Percentiles rank a stretch among this genome's conserved stretches.
These are phyloP conservation scores for Zhengitettix transpicula DNA, from an alignment of 2,888 invertebrate genomes.

Conservation along the genomic window DNA sequence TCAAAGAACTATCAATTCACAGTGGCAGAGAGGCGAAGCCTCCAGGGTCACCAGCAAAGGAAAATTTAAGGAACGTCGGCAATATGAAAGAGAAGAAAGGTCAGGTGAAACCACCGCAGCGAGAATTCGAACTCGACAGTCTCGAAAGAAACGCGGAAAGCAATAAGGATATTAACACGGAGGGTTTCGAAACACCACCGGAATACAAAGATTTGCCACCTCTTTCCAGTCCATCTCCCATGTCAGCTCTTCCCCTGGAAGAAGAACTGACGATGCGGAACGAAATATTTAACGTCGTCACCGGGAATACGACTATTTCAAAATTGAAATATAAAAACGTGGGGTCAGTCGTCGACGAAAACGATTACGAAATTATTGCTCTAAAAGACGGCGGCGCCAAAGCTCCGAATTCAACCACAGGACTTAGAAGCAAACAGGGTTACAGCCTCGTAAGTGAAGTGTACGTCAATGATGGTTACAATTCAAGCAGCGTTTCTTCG, in stretches of 20 bases:
- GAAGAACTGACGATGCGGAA: constrained; percentile 68
- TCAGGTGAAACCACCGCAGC: no score
- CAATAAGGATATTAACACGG: constrained; percentile 21
- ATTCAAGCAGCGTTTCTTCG: constrained; percentile 14
- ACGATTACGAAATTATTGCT: constrained; percentile 29
- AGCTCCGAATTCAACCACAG: constrained; percentile 7
- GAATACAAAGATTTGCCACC: constrained; percentile 36
- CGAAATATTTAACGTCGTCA: constrained; percentile 47
- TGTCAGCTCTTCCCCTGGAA: constrained; percentile 56
- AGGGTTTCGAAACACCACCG: constrained; percentile 38
- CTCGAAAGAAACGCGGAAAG: constrained; percentile 38
- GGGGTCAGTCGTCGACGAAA: constrained; percentile 15
- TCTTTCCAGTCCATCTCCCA: constrained; percentile 37
- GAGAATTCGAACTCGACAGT: constrained; percentile 50
- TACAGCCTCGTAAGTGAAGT: constrained; percentile 62
- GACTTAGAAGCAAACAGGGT: constrained; percentile 18
- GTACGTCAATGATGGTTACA: constrained; percentile 58
- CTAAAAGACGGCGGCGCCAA: constrained; percentile 16
- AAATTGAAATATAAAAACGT: constrained; percentile 19
- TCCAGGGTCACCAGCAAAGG: neutral
- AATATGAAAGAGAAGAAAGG: neutral
- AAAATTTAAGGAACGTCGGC: neutral
- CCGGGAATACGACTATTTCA: constrained; percentile 36
- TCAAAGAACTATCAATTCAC: constrained; percentile 24
- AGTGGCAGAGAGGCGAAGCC: constrained; percentile 3